Base-by-base conservation (phyloP, 2,888 invertebrate species). In the Tipula helvola region DNA sequence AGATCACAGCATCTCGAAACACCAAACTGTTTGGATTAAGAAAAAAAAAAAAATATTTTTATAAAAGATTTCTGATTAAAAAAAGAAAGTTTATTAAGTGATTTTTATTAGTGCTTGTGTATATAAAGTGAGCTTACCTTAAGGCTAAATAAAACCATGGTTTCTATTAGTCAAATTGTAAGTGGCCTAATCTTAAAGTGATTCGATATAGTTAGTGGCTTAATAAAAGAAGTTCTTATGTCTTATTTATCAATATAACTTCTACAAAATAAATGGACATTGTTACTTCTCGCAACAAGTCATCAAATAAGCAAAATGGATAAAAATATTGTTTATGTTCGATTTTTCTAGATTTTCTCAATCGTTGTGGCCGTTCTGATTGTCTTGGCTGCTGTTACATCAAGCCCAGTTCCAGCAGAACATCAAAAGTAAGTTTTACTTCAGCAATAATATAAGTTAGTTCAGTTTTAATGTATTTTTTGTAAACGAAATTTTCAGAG, bases 401-500 rank as follows among this genome's bases (percentile, higher is more conserved):
- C 85, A 44, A 42, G 7, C 10, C 85, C 85, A 44, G 44, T 39
- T 2, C 41, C 41, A 16, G 85, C 28, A 42, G 16, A 42, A 5
- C 85, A 85, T 85, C 42, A 39, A 85, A 85, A 85, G 85, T 85
- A 85, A 8, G 39, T 84, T n/a, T n/a, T 7, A 12, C 36, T 13
- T n/a, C 3, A 39, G n/a, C 39, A 12, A n/a, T 39, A 84, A 84
- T 83, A 39, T 13, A 16, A 16, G 39, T 84, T n/a, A n/a, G n/a
- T 44, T 10, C 7, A 85, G 18, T 41, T 44, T 18, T 16, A 12
- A 18, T 7, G 13, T 85, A 16, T 41, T 85, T 41, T n/a, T 16
- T 28, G 5, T 83, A 4, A 2, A 39, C 7, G 7, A 39, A 39
- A 12, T 85, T 86, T 28, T 12, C 85, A 91, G 91, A 88, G 90